Conservation (phyloP, 2,888 invertebrate genomes). For the Pecten maximus region DNA sequence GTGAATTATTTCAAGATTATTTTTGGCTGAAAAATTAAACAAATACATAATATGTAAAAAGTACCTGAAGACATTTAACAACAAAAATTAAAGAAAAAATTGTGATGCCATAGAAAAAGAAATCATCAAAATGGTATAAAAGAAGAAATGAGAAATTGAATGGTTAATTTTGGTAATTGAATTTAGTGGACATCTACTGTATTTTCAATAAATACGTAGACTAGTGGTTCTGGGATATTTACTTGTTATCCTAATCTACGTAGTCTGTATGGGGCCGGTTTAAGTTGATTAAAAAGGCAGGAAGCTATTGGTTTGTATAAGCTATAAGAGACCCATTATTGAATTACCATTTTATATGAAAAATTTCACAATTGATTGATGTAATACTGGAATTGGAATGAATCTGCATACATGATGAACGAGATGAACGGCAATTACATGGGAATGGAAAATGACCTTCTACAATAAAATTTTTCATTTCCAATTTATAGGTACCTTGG, state of each 20-base stretch:
- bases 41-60: too few relatives aligned
- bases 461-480: conserved; percentile 18
- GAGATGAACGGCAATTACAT: conserved; percentile 18
- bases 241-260: conserved; percentile 2
- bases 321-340: conserved; percentile 22
- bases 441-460: conserved; percentile 17
- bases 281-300: conserved; percentile 33
- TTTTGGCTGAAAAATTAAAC: too few relatives aligned
- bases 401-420: conserved; percentile 31
- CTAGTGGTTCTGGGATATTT: conserved; percentile 9
- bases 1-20: neutral
- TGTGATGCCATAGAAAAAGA: neutral
- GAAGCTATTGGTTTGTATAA: conserved; percentile 23
- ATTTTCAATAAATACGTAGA: conserved; percentile 11
- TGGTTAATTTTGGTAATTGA: conserved; percentile 22
- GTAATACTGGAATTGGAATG: conserved; percentile 19
- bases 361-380: conserved; percentile 32
- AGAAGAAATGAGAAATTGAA: neutral
- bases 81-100: neutral
- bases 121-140: neutral
- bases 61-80: too few relatives aligned
- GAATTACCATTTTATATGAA: conserved; percentile 35
- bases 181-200: neutral
- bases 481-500: conserved; percentile 16
- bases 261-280: conserved; percentile 23